phyloP scores from a whole-genome alignment of 1,140 invertebrate genomes.

The Leguminivora glycinivorella region DNA sequence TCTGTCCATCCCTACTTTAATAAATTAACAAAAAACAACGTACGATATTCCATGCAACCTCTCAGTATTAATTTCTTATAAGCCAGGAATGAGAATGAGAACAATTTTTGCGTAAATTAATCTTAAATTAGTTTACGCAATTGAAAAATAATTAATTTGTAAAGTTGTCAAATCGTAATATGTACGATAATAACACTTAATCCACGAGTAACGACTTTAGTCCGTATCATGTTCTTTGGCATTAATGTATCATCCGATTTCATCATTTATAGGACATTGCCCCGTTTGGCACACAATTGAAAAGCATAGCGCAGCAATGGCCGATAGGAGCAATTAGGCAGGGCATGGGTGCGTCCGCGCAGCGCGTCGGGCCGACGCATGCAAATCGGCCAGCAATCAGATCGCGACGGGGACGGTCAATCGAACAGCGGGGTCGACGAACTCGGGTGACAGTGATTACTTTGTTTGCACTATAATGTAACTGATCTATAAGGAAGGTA shows the following conservation, averaged over 20 bases:
- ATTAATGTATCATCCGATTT: background rate
- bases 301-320: conserved; percentile 23
- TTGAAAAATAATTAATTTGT: too few relatives aligned
- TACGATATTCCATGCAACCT: too few relatives aligned
- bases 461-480: conserved; percentile 14
- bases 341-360: conserved; percentile 53
- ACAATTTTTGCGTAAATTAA: too few relatives aligned
- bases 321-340: conserved; percentile 44
- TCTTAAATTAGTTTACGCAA: too few relatives aligned
- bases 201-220: too few relatives aligned
- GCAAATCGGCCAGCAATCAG: conserved; percentile 74
- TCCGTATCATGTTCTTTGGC: too few relatives aligned
- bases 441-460: conserved; percentile 43
- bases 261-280: background rate
- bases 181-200: too few relatives aligned
- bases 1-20: too few relatives aligned
- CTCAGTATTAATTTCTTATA: too few relatives aligned
- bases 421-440: conserved; percentile 60
- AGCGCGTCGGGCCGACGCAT: conserved; percentile 48
- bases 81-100: too few relatives aligned
- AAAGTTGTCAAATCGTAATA: too few relatives aligned
- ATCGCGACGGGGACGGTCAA: conserved; percentile 68
- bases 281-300: background rate
- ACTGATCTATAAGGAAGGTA: background rate
- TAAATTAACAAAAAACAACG: too few relatives aligned